Evolutionary conservation across 2,888 invertebrate species (phyloP), one percentile per base, ranked within the genome.

Genomic region (Apantesis nais): DNA sequence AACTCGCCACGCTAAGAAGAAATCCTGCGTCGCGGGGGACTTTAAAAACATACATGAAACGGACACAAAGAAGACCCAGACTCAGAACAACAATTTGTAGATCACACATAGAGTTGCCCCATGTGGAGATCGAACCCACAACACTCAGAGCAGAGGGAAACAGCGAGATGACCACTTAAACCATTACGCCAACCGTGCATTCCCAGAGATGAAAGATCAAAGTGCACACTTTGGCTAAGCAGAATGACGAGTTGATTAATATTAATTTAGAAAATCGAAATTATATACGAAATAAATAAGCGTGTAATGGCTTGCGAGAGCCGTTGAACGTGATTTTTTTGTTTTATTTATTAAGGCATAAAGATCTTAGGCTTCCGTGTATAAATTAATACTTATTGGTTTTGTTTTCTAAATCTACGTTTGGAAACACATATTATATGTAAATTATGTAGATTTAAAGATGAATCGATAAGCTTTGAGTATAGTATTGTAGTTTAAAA

Each of bases 241-340:
- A 52, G 48, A 52, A n/a, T 52, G 48, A 52, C 48, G 22, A 2
- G 9, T 2, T 52, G n/a, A 52, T 52, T 22, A 52, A 52, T 52
- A 52, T 52, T 52, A 52, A 52, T 52, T 52, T 52, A 52, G 48
- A 52, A 52, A 52, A n/a, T 52, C 48, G 9, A n/a, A n/a, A n/a
- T 52, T 52, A 52, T n/a, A n/a, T n/a, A 52, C 9, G 11, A 52
- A n/a, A 52, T 52, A 52, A 52, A 52, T 22, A 52, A n/a, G 48
- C n/a, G 22, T 9, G n/a, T 52, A 52, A 52, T n/a, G 48, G 48
- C n/a, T 3, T n/a, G 0, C 48, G 48, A 52, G 48, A 52, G 48
- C n/a, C 9, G 48, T 22, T 9, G 22, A 52, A 52, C n/a, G 22
- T 11, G 48, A 52, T 52, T 11, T 22, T 52, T 48, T 52, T 52